These are phyloP conservation scores for Anthophora plumipes DNA, from an alignment of 2,888 invertebrate genomes.

Conservation along the genomic window DNA sequence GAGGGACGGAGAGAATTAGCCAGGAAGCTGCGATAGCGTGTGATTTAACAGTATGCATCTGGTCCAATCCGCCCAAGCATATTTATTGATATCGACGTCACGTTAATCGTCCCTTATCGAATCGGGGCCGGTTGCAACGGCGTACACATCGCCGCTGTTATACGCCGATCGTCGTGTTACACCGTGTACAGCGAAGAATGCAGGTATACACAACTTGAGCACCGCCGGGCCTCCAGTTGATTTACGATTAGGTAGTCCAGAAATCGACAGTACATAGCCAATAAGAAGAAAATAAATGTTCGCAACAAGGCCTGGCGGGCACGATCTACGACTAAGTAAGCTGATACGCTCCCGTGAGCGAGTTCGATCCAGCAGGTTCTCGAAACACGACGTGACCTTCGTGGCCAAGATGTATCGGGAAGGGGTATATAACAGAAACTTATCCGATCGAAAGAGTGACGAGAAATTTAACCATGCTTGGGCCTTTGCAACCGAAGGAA, in stretches of 20 bases:
- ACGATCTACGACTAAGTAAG: constrained; percentile 74
- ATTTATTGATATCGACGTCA: constrained; percentile 65
- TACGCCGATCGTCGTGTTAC: constrained; percentile 67
- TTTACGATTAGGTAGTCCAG: constrained; percentile 76
- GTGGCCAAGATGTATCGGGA: constrained; percentile 62
- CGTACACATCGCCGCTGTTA: constrained; percentile 47
- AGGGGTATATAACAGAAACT: constrained; percentile 51
- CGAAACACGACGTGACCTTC: constrained; percentile 69
- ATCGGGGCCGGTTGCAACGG: constrained; percentile 37
- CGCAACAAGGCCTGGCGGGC: constrained; percentile 70
- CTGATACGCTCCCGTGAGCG: constrained; percentile 71
- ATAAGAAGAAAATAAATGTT: constrained; percentile 73
- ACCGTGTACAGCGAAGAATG: constrained; percentile 68
- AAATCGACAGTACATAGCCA: constrained; percentile 75
- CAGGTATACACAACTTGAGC: constrained; percentile 63
- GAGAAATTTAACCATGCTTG: constrained; percentile 52
- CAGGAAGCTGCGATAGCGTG: constrained; percentile 31
- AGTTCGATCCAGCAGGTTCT: constrained; percentile 70
- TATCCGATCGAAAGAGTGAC: constrained; percentile 61
- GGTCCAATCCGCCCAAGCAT: constrained; percentile 24
- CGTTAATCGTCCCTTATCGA: constrained; percentile 68
- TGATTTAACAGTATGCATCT: constrained; percentile 42
- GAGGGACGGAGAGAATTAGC: constrained; percentile 30
- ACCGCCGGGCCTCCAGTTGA: constrained; percentile 61
- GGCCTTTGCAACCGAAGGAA: background rate